Conservation (phyloP, 2,888 invertebrate species). For the Silvanus unidentatus region DNA sequence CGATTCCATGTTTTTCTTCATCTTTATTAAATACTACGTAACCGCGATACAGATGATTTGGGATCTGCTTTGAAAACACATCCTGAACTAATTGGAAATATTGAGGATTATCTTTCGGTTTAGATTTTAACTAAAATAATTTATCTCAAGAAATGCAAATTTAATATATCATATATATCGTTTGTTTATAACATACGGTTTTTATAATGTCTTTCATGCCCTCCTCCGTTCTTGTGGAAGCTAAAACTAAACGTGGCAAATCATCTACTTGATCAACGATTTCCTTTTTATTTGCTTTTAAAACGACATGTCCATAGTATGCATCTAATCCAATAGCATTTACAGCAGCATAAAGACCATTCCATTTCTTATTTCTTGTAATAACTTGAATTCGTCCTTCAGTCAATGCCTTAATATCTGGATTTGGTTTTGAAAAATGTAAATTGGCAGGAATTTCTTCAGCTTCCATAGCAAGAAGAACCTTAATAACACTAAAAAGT, state of each 20-base stretch:
- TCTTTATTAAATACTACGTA: conserved; percentile 48
- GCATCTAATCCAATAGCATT: conserved; percentile 99
- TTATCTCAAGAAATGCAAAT: conserved; percentile 4
- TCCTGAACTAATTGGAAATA: conserved; percentile 49
- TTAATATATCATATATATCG: too few species aligned
- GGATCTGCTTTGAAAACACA: conserved; percentile 47
- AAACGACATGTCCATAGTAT: conserved; percentile 82
- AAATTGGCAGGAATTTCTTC: conserved; percentile 85
- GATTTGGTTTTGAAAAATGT: conserved; percentile 82
- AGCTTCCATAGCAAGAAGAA: conserved; percentile 86
- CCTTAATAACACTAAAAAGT: conserved; percentile 82
- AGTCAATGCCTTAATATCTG: conserved; percentile 76
- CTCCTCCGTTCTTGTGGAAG: conserved; percentile 80
- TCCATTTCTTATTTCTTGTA: conserved; percentile 70
- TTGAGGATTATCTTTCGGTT: conserved; percentile 46
- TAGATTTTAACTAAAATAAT: conserved; percentile 49
- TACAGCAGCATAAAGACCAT: conserved; percentile 81
- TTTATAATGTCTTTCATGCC: conserved; percentile 64
- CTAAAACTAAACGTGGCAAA: conserved; percentile 62
- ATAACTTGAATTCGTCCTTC: conserved; percentile 81
- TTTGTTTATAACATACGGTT: conserved; percentile 27
- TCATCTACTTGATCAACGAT: conserved; percentile 50
- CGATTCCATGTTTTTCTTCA: conserved; percentile 36
- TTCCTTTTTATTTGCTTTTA: conserved; percentile 72
- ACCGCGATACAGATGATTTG: conserved; percentile 60